Base-by-base conservation (phyloP, 2,888 invertebrate species). In the Ptycholaimellus sp. region DNA sequence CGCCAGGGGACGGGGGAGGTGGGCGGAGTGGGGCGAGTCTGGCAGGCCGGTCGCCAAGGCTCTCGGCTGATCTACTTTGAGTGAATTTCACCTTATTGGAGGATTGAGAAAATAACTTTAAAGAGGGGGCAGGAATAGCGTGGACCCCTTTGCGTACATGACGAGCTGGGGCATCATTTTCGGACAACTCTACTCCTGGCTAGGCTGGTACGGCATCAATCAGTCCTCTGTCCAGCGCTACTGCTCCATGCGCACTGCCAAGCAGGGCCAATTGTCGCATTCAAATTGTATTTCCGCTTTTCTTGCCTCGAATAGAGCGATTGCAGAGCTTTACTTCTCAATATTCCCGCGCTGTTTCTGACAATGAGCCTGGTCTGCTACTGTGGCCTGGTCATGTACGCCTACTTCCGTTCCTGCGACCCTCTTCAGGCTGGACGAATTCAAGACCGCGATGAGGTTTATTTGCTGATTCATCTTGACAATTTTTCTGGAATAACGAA, bases 1-100 rank as follows among this genome's bases (percentile, higher is more conserved):
- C 5, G 17, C 17, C 14, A 33, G 34, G 34, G 34, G 3, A 48
- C 50, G 28, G 43, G 52, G 2, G 50, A 50, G 21, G 46, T 53
- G 2, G 57, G 54, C 3, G 58, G 59, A 3, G 49, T 59, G 36
- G 34, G 27, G 3, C 43, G 44, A 9, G 54, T 59, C 4, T 58
- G 56, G 56, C 38, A 50, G n/a, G 47, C 47, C 7, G 51, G 50
- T 21, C 45, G 48, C 3, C 44, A 50, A 20, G 51, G 51, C 5
- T 49, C 49, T 1, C 40, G 60, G 19, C 5, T 36, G 3, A 21
- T 30, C 16, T 36, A 36, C 22, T 30, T 21, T 16, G 29, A 36
- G 29, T 36, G 4, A 6, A 22, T 33, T n/a, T 29, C 5, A n/a
- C 29, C 25, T 25, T 9, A 7, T 25, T 13, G 13, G 25, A 9